Conservation (phyloP, 2,888 invertebrate genomes). For the Eristalinus sepulchralis region DNA sequence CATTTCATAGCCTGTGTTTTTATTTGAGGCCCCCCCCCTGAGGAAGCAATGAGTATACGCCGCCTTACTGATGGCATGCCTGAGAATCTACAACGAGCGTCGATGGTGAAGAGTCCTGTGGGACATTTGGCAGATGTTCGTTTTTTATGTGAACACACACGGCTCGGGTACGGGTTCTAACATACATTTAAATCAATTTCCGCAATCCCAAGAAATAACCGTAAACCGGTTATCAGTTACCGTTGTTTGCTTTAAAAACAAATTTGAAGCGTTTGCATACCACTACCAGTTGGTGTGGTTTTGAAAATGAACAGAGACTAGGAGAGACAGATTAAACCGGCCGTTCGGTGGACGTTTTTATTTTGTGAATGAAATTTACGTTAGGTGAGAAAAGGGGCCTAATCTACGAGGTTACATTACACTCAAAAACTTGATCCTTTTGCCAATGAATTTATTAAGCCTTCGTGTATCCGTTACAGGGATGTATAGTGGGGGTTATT, state of each 20-base stretch:
- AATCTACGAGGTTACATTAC: too few species aligned
- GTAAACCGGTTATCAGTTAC: background rate
- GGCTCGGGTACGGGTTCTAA: background rate
- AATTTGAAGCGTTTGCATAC: background rate
- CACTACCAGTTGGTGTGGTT: too few species aligned
- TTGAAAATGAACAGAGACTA: too few species aligned
- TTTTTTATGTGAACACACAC: background rate
- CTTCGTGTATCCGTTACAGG: too few species aligned
- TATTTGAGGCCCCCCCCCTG: background rate
- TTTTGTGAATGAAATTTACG: too few species aligned
- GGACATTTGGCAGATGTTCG: background rate
- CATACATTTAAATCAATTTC: background rate
- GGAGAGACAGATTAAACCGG: too few species aligned
- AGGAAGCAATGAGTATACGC: background rate
- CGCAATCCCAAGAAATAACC: background rate
- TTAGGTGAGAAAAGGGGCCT: too few species aligned
- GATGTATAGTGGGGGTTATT: too few species aligned
- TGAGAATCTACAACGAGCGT: background rate
- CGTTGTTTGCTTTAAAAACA: background rate
- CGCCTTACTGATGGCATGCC: background rate
- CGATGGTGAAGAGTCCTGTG: background rate
- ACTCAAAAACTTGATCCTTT: too few species aligned
- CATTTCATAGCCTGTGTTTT: background rate
- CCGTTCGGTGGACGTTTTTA: too few species aligned
- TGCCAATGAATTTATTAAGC: too few species aligned